Percentiles rank a stretch among this genome's conserved stretches.
Evolutionary conservation across 1,140 invertebrate genomes (phyloP).

Genomic region (Lepidurus apus): DNA sequence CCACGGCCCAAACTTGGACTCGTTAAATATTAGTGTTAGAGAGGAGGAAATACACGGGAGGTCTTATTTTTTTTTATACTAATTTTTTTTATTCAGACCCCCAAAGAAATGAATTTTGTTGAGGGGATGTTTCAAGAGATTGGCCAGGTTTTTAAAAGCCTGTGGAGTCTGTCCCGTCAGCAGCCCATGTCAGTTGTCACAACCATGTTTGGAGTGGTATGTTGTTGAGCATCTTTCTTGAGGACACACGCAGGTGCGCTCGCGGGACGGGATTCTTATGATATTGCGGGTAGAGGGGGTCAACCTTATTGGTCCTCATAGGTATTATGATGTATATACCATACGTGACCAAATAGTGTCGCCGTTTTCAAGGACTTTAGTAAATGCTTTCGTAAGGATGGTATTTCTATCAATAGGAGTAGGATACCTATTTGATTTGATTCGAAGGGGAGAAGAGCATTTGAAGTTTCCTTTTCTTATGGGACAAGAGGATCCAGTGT

Average conservation of each 20-base stretch:
- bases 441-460: not conserved
- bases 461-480: not conserved
- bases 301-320: too few species aligned
- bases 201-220: constrained; percentile 1
- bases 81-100: not conserved
- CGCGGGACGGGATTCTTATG: not conserved
- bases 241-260: not conserved
- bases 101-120: not conserved
- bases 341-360: not conserved
- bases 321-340: too few species aligned
- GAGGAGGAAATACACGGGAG: not conserved
- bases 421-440: not conserved
- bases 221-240: not conserved
- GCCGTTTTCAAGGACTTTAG: not conserved
- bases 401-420: not conserved
- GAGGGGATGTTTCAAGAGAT: not conserved
- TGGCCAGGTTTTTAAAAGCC: not conserved
- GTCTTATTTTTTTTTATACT: not conserved
- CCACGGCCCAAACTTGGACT: too few species aligned
- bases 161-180: constrained; percentile 5
- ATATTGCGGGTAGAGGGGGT: not conserved
- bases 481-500: not conserved
- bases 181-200: constrained; percentile 18
- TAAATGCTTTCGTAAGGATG: too few species aligned
- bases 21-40: too few species aligned